phyloP scores from a whole-genome alignment of 2,113 vertebrate species.

The Anser cygnoides region DNA sequence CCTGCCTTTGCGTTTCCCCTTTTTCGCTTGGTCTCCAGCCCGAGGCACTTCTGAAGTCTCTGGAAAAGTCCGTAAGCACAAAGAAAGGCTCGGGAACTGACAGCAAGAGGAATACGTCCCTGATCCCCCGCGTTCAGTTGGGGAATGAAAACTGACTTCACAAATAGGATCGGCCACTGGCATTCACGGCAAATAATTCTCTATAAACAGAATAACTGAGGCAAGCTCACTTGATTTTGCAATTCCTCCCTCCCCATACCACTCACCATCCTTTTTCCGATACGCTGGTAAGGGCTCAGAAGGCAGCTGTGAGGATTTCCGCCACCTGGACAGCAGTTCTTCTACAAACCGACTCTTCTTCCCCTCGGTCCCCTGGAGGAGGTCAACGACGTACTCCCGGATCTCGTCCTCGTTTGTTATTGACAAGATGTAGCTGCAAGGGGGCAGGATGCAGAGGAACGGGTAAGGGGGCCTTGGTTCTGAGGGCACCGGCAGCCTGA shows the following conservation, averaged over 20 bases:
- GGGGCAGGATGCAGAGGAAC: background rate
- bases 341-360: conserved; percentile 87
- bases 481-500: accelerated
- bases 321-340: conserved; percentile 87
- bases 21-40: conserved; percentile 83
- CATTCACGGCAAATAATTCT: accelerated
- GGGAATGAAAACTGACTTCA: background rate
- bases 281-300: conserved; percentile 55
- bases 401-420: conserved; percentile 91
- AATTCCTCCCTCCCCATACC: accelerated
- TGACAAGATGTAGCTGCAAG: conserved; percentile 88
- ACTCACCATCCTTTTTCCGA: conserved; percentile 78
- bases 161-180: accelerated
- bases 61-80: background rate
- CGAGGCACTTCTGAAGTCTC: conserved; percentile 76
- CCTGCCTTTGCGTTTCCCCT: conserved; percentile 90
- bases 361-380: conserved; percentile 89
- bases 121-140: background rate
- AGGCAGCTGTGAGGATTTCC: conserved; percentile 66
- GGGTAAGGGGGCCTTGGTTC: accelerated
- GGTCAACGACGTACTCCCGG: conserved; percentile 90
- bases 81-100: background rate
- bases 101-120: background rate
- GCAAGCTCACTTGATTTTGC: background rate
- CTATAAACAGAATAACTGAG: background rate